phyloP scores from a whole-genome alignment of 2,113 vertebrate genomes.

The Cyanistes caeruleus region DNA sequence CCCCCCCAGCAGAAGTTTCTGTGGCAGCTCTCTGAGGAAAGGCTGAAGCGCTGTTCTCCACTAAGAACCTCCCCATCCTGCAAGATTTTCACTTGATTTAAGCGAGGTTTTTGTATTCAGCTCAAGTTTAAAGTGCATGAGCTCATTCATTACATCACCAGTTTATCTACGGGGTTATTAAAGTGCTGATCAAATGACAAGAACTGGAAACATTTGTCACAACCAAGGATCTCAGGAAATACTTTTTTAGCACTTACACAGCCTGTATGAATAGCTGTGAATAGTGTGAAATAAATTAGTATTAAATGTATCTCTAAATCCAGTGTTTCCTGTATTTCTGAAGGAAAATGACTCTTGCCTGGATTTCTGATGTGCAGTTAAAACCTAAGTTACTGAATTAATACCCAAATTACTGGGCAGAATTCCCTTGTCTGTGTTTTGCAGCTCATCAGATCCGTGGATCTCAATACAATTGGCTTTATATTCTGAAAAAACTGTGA shows the following conservation, averaged over 20 bases:
- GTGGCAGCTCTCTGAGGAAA: background rate
- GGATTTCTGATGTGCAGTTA: background rate
- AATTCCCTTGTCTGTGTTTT: background rate
- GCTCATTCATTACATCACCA: constrained; percentile 25
- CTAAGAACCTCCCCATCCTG: background rate
- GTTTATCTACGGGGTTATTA: background rate
- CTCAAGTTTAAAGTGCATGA: background rate
- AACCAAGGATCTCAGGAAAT: background rate
- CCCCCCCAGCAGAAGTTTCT: background rate
- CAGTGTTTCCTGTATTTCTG: background rate
- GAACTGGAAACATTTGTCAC: background rate
- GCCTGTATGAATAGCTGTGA: background rate
- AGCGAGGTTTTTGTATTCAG: background rate
- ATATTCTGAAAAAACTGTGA: constrained; percentile 11
- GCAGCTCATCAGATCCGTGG: background rate
- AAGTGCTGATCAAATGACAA: background rate
- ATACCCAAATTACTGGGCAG: background rate
- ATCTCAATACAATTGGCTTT: background rate
- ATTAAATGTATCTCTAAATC: background rate
- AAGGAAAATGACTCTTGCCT: background rate
- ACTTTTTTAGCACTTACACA: background rate
- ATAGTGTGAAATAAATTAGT: background rate
- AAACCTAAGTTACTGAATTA: background rate
- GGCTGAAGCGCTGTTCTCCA: background rate
- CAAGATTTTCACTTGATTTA: background rate